A percentile compares a stretch with the other conserved stretches of the same genome.
These are phyloP conservation scores for Loris lydekkerianus DNA, from an alignment of 2,797 vertebrate genomes.

Conservation along the genomic window DNA sequence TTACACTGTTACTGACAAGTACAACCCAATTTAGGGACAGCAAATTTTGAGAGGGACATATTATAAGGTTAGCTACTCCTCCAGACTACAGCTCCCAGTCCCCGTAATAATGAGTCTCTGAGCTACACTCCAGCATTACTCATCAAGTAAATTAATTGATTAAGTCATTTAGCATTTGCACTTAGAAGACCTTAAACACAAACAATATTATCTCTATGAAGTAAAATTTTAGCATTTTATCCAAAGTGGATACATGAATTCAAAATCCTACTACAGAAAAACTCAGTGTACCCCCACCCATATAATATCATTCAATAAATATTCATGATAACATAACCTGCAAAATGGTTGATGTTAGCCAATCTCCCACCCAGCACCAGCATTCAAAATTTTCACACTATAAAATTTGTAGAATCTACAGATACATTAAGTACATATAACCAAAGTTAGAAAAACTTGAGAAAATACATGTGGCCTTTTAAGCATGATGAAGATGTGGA, in stretches of 20 bases:
- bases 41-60: background rate
- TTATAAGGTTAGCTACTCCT: background rate
- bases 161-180: background rate
- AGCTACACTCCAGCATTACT: background rate
- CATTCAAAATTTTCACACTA: background rate
- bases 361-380: background rate
- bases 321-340: background rate
- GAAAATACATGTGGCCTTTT: background rate
- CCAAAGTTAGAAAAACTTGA: background rate
- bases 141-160: background rate
- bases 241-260: background rate
- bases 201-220: background rate
- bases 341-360: background rate
- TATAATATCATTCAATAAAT: background rate
- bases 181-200: background rate
- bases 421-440: background rate
- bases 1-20: background rate
- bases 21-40: background rate
- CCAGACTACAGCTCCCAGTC: background rate
- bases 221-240: background rate
- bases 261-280: background rate
- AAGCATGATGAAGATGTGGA: conserved; percentile 50
- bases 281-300: background rate
- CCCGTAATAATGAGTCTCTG: background rate
- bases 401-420: background rate